Evolutionary conservation across 2,888 invertebrate species (phyloP), one percentile per base, ranked within the genome.

Genomic region (Lobophora halterata): DNA sequence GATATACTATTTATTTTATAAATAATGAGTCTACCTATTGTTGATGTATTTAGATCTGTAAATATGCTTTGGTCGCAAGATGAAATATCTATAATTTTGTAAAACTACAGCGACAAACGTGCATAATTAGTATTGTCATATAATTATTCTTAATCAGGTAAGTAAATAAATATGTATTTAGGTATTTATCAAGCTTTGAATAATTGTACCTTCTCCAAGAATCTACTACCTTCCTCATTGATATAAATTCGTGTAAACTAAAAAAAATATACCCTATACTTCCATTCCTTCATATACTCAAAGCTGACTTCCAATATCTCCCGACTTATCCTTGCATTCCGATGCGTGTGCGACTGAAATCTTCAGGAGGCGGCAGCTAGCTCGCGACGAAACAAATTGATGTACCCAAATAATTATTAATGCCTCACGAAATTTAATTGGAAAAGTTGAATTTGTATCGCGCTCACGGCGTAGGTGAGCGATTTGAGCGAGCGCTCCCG

Each of bases 341-440:
- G 31, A 29, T 36, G 32, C 51, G 23, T 57, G 33, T 53, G 58
- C 61, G 45, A 39, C 57, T 41, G 44, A 46, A 64, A 61, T 59
- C 53, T 66, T 57, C 46, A 60, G 64, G 55, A 73, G 72, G 65
- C 68, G 74, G 79, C 62, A 79, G 70, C 59, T 57, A 61, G 58
- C 68, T 65, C 24, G 79, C 78, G 79, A 81, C 81, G 88, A 85
- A 87, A 88, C 87, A 88, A 88, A 88, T 88, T 88, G 88, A 88
- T 88, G 88, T 88, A 88, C 87, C 88, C 83, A 86, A 87, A 88
- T 87, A 88, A 88, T 88, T 88, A 88, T 88, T 88, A 87, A 88
- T 88, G 88, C 88, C 85, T 88, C 87, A 88, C 85, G 87, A 88
- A 88, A 88, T 88, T 88, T 88, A 88, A 88, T 88, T 88, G 88